Base-by-base conservation (phyloP, 30 jellyfish, hydroid and myxozoan genomes). In the Turritopsis rubra region DNA sequence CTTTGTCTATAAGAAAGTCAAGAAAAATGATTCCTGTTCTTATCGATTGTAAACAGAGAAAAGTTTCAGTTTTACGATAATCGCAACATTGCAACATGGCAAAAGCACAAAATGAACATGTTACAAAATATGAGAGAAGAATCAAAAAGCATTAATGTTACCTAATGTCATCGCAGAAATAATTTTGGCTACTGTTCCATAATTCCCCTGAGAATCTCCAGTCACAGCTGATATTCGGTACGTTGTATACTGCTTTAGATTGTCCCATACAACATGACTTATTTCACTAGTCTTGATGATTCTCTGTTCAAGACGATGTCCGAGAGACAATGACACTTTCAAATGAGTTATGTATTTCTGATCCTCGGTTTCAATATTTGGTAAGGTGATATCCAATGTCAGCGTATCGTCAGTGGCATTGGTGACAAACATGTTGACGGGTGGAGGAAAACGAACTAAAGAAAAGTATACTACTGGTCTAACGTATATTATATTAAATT, bases 361-460 rank as follows among this genome's bases (percentile, higher is more conserved):
- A 27, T 16, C 9, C 9, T 68, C 21, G 30, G 4, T 19, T 0
- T 8, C 21, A 7, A n/a, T 8, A 0, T 19, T 68, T 7, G 77
- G 77, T 68, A 68, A 27, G 19, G 77, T n/a, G 21, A 68, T 27
- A n/a, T 17, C 9, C 28, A 68, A 17, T n/a, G 30, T 27, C 19
- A 27, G 16, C 28, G 30, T 68, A 16, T 23, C 19, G 9, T 16
- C 77, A 1, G 77, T n/a, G 16, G 30, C 77, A 22, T 68, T 68
- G 30, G 21, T 23, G 30, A 68, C 9, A 1, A 27, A 68, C 30
- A 68, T 68, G 9, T 23, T 9, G 30, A 68, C 21, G 8, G 77
- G 77, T 68, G 77, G 77, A 23, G 30, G 28, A 68, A 68, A 68
- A 7, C 77, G 77, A 0, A 68, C 77, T 68, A 68, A 68, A 68